Conservation (phyloP, 2,113 vertebrate species). For the Ceyx cyanopectus region DNA sequence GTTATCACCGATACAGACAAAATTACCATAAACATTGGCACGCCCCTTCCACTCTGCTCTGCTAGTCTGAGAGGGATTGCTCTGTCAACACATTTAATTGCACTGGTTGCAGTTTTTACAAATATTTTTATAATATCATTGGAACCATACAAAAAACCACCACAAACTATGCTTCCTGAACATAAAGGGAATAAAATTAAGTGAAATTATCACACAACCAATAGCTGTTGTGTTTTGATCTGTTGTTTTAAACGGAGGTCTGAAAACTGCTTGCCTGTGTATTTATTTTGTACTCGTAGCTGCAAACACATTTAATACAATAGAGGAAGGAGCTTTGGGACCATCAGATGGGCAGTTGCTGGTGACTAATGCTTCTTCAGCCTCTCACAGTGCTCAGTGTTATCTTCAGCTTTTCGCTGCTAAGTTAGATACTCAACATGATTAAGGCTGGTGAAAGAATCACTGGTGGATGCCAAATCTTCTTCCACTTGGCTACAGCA, state of each 20-base stretch:
- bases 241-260: background rate
- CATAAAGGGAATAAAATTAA: background rate
- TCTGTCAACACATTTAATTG: background rate
- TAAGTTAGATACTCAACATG: background rate
- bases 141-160: background rate
- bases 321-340: background rate
- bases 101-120: background rate
- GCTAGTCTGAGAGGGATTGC: background rate
- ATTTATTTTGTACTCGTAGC: background rate
- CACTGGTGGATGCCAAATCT: background rate
- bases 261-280: background rate
- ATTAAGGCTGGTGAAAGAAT: background rate
- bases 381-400: background rate
- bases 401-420: background rate
- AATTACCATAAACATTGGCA: background rate
- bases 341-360: background rate
- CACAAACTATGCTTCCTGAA: background rate
- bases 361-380: background rate
- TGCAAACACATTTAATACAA: background rate
- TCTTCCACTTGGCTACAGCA: background rate
- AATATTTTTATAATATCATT: background rate
- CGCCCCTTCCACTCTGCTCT: background rate
- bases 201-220: background rate
- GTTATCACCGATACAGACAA: background rate
- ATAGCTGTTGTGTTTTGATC: background rate